Conservation (phyloP, 2,888 invertebrate genomes). For the Zeuzera pyrina region DNA sequence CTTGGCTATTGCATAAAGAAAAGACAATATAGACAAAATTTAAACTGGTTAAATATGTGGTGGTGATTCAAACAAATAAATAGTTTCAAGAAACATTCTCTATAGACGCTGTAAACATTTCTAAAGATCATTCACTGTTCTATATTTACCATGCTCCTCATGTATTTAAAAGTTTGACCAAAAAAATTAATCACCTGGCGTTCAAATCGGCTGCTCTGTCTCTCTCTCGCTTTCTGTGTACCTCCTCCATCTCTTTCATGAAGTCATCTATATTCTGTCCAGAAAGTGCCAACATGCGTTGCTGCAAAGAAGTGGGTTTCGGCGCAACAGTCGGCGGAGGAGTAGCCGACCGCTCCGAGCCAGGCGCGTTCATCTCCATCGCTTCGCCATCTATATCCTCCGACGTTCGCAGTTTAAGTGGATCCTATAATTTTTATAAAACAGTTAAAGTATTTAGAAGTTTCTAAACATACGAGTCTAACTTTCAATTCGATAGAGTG, state of each 20-base stretch:
- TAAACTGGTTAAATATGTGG: too few relatives aligned
- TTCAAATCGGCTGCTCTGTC: conserved; percentile 76
- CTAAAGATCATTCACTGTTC: too few relatives aligned
- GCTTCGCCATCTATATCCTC: conserved; percentile 34
- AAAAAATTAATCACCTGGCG: conserved; percentile 52
- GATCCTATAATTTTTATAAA: too few relatives aligned
- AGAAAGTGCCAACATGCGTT: conserved; percentile 89
- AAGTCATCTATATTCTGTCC: conserved; percentile 94
- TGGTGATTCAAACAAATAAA: conserved; percentile 1
- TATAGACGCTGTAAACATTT: too few relatives aligned
- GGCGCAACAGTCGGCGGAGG: conserved; percentile 71
- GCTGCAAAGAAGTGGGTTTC: conserved; percentile 86
- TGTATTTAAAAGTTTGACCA: too few relatives aligned
- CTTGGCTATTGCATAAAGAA: too few relatives aligned
- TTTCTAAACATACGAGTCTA: too few relatives aligned
- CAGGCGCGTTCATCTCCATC: conserved; percentile 35
- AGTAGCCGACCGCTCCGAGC: conserved; percentile 29
- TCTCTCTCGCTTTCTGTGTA: conserved; percentile 82
- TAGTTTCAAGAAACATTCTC: conserved; percentile 1
- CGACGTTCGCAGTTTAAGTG: too few relatives aligned
- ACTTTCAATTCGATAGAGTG: too few relatives aligned
- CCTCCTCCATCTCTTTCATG: conserved; percentile 94
- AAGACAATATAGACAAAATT: too few relatives aligned
- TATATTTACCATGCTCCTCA: too few relatives aligned
- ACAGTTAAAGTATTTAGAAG: too few relatives aligned